Evolutionary conservation across 1,140 invertebrate genomes (phyloP).

Genomic region (Amyelois transitella): DNA sequence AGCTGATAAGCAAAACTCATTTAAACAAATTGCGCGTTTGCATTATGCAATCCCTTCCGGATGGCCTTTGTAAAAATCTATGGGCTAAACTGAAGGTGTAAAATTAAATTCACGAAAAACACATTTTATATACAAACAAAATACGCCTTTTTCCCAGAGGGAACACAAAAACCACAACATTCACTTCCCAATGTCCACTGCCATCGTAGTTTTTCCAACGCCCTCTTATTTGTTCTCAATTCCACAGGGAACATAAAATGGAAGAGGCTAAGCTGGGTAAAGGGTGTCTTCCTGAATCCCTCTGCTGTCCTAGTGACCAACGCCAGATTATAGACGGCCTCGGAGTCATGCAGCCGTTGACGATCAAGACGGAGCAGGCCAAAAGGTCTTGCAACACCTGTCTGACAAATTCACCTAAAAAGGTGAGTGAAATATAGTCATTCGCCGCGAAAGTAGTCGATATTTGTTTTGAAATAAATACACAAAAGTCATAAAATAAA

Average conservation of each 20-base stretch:
- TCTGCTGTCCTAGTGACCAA: constrained; percentile 55
- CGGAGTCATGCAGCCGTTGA: constrained; percentile 60
- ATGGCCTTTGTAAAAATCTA: too few species aligned
- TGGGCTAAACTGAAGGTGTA: too few species aligned
- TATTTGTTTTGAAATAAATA: too few species aligned
- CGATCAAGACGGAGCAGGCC: constrained; percentile 68
- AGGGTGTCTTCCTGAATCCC: constrained; percentile 43
- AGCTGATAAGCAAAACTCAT: too few species aligned
- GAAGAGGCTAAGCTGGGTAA: constrained; percentile 58
- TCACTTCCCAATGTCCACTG: too few species aligned
- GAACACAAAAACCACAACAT: too few species aligned
- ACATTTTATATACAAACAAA: neutral
- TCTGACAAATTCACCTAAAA: constrained; percentile 63
- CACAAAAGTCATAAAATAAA: too few species aligned
- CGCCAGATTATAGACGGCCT: constrained; percentile 44
- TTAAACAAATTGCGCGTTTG: too few species aligned
- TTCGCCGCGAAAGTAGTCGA: too few species aligned
- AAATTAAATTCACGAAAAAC: too few species aligned
- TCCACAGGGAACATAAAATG: constrained; percentile 58
- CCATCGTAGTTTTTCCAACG: too few species aligned
- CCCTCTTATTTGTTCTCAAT: neutral
- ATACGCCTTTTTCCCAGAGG: neutral
- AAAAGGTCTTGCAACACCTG: constrained; percentile 64
- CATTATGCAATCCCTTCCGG: too few species aligned
- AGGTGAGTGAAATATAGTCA: constrained; percentile 32